Base-by-base conservation (phyloP, 2,113 vertebrate genomes). In the Mystacornis crossleyi region DNA sequence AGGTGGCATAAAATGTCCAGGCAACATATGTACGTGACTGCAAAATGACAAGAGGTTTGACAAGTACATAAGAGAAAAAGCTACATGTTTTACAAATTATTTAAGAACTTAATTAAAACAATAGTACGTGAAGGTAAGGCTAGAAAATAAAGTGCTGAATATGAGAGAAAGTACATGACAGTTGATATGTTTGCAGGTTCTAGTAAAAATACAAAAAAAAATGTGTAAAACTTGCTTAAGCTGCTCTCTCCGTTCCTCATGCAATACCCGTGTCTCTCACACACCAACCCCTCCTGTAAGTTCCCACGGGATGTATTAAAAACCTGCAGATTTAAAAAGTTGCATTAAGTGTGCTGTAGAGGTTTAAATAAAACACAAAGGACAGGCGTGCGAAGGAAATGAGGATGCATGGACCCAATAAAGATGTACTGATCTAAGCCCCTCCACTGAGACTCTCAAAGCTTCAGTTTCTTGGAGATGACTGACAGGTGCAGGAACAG, bases 1-100 rank as follows among this genome's bases (percentile, higher is more conserved):
- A 97, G 98, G 98, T 99, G 98, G 98, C 98, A 98, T 90, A 98
- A 98, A 97, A 99, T 98, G 99, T 99, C 99, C 99, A 99, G 99
- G 99, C 99, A 99, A 95, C 96, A 61, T 86, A 99, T 98, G 99
- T 98, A 98, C 97, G 98, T 99, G 98, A 99, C 98, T 98, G 98
- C 98, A 98, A 98, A 98, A 98, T 86, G 95, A 98, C 97, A 96
- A 97, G 97, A 97, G 97, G 97, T 98, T 97, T 97, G 98, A 99
- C 98, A 98, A 98, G 98, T 95, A 96, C 98, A 97, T 61, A 97
- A 97, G 98, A 98, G 97, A 98, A 92, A 97, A 98, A 98, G 97
- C 97, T 98, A 97, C 97, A 89, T 95, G 97, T 97, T 89, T 96
- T 90, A 97, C 95, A 95, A 96, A 96, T 89, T 94, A 92, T 80